Evolutionary conservation across 2,888 invertebrate genomes (phyloP), one percentile per base, ranked within the genome.

Genomic region (Mechanitis messenoides): DNA sequence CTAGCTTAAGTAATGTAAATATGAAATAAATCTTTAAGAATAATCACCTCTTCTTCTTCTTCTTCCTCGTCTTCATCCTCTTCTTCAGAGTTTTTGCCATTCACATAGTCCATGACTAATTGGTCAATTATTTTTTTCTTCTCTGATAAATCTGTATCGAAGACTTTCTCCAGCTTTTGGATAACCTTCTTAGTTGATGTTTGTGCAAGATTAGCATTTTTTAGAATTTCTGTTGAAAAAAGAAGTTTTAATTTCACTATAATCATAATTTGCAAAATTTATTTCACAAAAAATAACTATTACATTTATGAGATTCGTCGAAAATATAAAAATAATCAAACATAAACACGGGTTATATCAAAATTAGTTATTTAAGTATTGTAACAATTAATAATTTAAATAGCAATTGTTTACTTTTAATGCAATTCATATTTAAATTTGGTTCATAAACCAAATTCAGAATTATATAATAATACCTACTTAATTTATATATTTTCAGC

Each of bases 131-230:
- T 93, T 78, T 95, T 94, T 84, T 95, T 97, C 74, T 96, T 95
- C 56, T 84, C 92, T 6, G 93, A 87, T 55, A 98, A 90, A 72
- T 97, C 95, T 57, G 93, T 91, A 46, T 93, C 94, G 7, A 97
- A 91, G 73, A 94, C 94, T 71, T 94, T 93, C 81, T 98, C 97
- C 69, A 98, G 87, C 76, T 95, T 94, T 79, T 94, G 94, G 55
- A 97, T 93, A 20, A 98, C 96, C 82, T 96, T 96, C 80, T 97
- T 98, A 6, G 96, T 94, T 3, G 98, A 96, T 69, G 95, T 94
- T 59, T 93, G 93, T 7, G 94, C 92, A 33, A 98, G 91, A 80
- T 98, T 96, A 7, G 97, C 96, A 83, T 94, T 94, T 85, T 96
- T 94, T 35, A 98, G 91, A 77, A 98, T 96, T 61, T 93, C 97